phyloP scores from a whole-genome alignment of 2,113 vertebrate species.

The Eulemur rufifrons region DNA sequence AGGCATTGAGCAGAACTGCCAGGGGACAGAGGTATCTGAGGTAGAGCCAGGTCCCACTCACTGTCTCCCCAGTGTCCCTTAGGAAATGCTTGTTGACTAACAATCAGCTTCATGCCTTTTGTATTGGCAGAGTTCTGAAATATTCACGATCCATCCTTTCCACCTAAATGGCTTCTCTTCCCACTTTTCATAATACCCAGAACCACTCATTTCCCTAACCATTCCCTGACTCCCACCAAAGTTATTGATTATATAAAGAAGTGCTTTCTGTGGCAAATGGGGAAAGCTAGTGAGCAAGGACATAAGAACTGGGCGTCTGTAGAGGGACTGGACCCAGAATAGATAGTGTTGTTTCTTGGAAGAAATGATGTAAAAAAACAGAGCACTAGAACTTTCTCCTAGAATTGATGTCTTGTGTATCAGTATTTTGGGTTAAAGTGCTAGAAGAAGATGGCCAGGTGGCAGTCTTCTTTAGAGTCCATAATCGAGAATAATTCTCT shows the following conservation, averaged over 20 bases:
- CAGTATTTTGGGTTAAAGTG: background rate
- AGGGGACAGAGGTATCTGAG: background rate
- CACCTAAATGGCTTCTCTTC: background rate
- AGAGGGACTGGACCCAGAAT: background rate
- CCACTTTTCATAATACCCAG: background rate
- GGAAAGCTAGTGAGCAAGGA: background rate
- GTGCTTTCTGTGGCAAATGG: background rate
- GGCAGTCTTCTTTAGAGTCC: background rate
- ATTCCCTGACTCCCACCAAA: background rate
- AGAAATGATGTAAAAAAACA: background rate
- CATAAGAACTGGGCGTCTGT: background rate
- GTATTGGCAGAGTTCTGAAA: background rate
- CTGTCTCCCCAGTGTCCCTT: background rate
- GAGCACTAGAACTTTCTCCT: background rate
- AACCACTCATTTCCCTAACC: background rate
- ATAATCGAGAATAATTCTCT: slow-evolving; percentile 9
- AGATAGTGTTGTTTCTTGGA: background rate
- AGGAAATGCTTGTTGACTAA: background rate
- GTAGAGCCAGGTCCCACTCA: background rate
- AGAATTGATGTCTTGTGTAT: background rate
- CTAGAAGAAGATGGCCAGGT: background rate
- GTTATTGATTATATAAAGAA: background rate
- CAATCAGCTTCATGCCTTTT: background rate
- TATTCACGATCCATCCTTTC: background rate
- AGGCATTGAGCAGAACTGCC: background rate